Percentiles rank a stretch among this genome's conserved stretches.
Conservation (phyloP, 2,888 invertebrate species). For the Lucinisca nassula region DNA sequence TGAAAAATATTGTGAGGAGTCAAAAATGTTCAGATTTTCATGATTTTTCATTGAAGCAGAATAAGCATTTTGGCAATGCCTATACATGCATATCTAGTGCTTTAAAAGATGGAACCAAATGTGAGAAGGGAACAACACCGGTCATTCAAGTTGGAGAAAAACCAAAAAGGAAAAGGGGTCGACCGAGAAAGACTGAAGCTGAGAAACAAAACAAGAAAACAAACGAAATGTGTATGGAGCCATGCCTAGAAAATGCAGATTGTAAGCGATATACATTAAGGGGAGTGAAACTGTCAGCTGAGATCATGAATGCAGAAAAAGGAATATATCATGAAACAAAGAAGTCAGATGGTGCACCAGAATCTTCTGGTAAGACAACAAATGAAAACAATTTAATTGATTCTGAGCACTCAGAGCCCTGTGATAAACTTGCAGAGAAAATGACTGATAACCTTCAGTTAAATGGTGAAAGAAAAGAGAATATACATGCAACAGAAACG, state of each 20-base stretch:
- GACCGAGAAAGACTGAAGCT: conserved; percentile 27
- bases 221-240: neutral
- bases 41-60: too few species aligned
- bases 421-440: neutral
- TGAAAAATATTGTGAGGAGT: neutral
- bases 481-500: neutral
- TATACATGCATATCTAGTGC: too few species aligned
- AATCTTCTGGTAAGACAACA: too few species aligned
- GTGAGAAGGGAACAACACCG: too few species aligned
- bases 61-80: too few species aligned
- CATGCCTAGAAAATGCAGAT: neutral
- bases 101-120: too few species aligned
- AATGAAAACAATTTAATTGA: too few species aligned
- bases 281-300: conserved; percentile 72
- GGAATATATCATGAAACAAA: conserved; percentile 29
- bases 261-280: conserved; percentile 67
- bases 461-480: neutral
- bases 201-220: conserved; percentile 12
- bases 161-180: conserved; percentile 19
- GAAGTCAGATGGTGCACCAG: neutral
- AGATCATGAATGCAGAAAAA: conserved; percentile 72
- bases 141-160: too few species aligned
- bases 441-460: neutral
- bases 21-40: neutral
- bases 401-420: neutral